These are phyloP conservation scores for Lepidocolaptes lacrymiger DNA, from an alignment of 2,797 vertebrate genomes.

Conservation along the genomic window DNA sequence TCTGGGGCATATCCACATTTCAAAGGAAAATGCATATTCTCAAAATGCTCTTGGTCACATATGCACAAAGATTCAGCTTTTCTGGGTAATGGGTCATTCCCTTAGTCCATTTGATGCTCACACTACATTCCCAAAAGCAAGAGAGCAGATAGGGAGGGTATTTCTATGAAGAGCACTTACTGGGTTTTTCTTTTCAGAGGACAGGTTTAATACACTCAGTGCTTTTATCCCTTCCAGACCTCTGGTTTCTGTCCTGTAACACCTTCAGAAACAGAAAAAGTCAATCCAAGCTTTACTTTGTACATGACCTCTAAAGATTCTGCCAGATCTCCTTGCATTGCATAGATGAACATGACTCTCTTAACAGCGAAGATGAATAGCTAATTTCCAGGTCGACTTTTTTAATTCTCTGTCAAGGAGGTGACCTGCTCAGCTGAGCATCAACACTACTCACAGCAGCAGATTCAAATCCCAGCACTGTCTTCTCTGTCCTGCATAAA, in stretches of 20 bases:
- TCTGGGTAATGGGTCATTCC: neutral
- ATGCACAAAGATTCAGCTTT: neutral
- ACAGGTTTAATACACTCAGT: neutral
- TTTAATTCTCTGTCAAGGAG: constrained; percentile 7
- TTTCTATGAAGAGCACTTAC: neutral
- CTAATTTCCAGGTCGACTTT: neutral
- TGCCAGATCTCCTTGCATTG: neutral
- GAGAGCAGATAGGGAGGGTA: neutral
- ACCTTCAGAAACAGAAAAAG: constrained; percentile 23
- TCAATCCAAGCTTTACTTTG: neutral
- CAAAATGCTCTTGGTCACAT: neutral
- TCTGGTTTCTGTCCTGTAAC: constrained; percentile 7
- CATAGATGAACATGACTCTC: neutral
- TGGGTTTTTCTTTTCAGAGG: neutral
- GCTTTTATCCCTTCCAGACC: constrained; percentile 10
- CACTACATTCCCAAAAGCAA: neutral
- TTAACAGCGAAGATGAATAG: neutral
- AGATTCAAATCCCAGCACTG: neutral
- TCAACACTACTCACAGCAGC: neutral
- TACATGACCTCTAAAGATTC: neutral
- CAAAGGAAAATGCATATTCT: neutral
- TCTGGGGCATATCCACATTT: neutral
- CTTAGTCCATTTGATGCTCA: neutral
- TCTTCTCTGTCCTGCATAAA: neutral
- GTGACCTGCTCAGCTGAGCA: neutral